Conservation (phyloP, 2,888 invertebrate genomes). For the Bruchidius siliquastri region DNA sequence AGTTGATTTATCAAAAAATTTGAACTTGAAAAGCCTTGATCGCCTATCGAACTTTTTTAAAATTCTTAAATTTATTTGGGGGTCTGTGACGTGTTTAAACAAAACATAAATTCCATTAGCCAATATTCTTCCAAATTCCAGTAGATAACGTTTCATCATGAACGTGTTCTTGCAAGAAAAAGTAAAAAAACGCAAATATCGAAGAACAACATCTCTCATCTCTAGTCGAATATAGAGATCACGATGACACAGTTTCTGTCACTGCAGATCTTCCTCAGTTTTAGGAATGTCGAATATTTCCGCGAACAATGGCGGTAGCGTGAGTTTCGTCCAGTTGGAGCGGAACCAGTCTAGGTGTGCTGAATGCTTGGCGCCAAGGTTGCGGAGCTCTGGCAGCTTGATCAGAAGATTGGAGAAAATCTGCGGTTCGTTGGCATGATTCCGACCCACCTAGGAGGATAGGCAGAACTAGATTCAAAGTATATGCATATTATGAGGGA, state of each 20-base stretch:
- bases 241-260: conserved; percentile 19
- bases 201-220: neutral
- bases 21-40: too few relatives aligned
- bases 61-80: too few relatives aligned
- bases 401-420: conserved; percentile 54
- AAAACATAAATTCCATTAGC: too few relatives aligned
- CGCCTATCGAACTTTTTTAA: too few relatives aligned
- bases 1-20: too few relatives aligned
- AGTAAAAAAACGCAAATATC: neutral
- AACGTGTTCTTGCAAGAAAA: neutral
- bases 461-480: neutral
- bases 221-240: neutral
- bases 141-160: neutral
- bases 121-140: too few relatives aligned
- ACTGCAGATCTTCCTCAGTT: conserved; percentile 63
- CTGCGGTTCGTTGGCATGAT: conserved; percentile 57
- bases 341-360: conserved; percentile 88
- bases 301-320: conserved; percentile 88
- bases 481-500: too few relatives aligned
- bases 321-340: conserved; percentile 77
- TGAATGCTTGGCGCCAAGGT: conserved; percentile 77
- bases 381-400: conserved; percentile 71
- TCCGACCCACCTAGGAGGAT: conserved; percentile 50
- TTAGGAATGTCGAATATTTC: conserved; percentile 97
- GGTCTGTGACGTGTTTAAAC: too few relatives aligned